Percentiles rank a stretch among this genome's conserved stretches.
Conservation (phyloP, 2,113 vertebrate species). For the Oreamnos americanus region DNA sequence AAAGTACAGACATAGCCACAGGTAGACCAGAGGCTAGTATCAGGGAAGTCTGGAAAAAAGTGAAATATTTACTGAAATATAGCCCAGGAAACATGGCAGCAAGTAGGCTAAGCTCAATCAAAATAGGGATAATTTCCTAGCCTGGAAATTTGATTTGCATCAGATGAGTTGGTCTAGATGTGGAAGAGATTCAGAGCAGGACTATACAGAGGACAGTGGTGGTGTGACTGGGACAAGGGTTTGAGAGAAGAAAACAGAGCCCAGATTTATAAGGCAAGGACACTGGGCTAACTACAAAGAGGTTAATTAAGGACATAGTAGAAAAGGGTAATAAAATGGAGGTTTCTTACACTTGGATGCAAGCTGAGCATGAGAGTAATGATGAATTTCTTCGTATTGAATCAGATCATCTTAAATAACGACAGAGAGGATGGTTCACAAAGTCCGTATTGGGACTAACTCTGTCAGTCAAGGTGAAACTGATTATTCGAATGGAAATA, state of each 20-base stretch:
- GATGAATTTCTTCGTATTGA: background rate
- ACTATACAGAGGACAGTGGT: background rate
- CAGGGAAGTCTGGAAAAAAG: background rate
- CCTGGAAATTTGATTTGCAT: background rate
- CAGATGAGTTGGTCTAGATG: background rate
- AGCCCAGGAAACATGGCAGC: background rate
- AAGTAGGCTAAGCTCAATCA: background rate
- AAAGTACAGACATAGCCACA: background rate
- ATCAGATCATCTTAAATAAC: background rate
- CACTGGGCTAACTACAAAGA: background rate
- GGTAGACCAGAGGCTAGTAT: background rate
- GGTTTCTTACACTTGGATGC: background rate
- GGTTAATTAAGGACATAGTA: background rate
- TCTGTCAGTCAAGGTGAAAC: background rate
- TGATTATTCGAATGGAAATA: background rate
- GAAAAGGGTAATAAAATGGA: background rate
- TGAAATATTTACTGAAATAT: background rate
- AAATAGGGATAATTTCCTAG: background rate
- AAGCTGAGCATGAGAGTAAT: background rate
- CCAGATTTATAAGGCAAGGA: background rate
- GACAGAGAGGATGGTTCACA: background rate
- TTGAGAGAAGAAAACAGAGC: background rate
- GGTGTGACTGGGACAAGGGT: fast-evolving
- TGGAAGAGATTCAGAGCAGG: background rate
- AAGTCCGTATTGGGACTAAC: background rate